phyloP scores from a whole-genome alignment of 2,888 invertebrate species.

The Microplitis deprimator region DNA sequence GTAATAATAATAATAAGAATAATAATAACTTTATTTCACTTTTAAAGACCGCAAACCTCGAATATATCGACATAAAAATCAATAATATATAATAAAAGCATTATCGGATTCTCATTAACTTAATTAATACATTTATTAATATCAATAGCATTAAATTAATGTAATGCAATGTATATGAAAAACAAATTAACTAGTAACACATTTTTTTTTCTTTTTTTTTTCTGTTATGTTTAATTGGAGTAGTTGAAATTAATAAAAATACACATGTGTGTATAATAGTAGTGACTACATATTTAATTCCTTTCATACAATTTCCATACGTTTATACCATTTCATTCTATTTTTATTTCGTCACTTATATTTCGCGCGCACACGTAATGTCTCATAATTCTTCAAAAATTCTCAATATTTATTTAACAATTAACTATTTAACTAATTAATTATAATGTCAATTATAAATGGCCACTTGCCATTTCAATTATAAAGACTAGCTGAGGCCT shows the following conservation, averaged over 20 bases:
- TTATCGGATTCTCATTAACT: not conserved
- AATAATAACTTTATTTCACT: not conserved
- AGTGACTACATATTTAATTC: constrained; percentile 61
- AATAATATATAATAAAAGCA: constrained; percentile 12
- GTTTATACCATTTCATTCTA: constrained; percentile 14
- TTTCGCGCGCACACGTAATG: constrained; percentile 44
- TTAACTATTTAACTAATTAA: constrained; percentile 52
- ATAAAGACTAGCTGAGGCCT: constrained; percentile 70
- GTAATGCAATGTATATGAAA: constrained; percentile 19
- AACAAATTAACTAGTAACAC: constrained; percentile 41
- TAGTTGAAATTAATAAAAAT: constrained; percentile 67
- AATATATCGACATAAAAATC: not conserved
- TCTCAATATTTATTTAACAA: constrained; percentile 58
- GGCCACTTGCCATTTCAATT: constrained; percentile 63
- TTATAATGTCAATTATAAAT: constrained; percentile 61
- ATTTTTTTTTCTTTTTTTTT: constrained; percentile 9
- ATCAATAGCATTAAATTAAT: constrained; percentile 1
- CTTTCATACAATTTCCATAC: constrained; percentile 12
- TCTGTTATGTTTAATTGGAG: constrained; percentile 58
- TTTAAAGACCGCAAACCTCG: not conserved
- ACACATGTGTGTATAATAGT: constrained; percentile 66
- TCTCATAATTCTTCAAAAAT: constrained; percentile 49
- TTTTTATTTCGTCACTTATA: constrained; percentile 48
- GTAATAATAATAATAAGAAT: not conserved
- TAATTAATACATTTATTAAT: constrained; percentile 13